Evolutionary conservation across 92 coral and sea anemone species (phyloP).

Genomic region (Phenganax marumi): DNA sequence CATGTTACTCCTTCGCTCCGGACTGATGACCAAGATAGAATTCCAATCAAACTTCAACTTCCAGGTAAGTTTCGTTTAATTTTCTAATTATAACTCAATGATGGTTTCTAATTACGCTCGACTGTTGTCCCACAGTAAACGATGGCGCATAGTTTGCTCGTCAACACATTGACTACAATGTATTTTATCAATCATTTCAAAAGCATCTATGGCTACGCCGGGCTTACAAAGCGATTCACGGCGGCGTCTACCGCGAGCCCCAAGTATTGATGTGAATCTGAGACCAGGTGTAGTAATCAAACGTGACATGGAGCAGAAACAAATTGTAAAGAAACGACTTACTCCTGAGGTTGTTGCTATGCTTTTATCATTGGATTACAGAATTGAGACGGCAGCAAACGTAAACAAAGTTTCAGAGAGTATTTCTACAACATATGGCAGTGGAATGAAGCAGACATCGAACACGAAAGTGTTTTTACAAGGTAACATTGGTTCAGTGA

Average conservation of each 20-base stretch:
- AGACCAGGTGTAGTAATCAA: neutral
- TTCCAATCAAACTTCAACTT: too few relatives aligned
- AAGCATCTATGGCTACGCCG: slow-evolving; percentile 9
- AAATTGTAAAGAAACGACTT: slow-evolving; percentile 33
- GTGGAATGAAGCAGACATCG: neutral
- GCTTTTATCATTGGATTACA: slow-evolving; percentile 24
- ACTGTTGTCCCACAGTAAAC: slow-evolving; percentile 29
- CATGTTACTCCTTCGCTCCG: too few relatives aligned
- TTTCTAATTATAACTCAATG: slow-evolving; percentile 28
- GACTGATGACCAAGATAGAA: too few relatives aligned
- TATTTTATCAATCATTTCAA: neutral
- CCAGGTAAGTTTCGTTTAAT: too few relatives aligned
- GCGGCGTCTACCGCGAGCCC: slow-evolving; percentile 39
- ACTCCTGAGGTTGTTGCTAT: slow-evolving; percentile 45
- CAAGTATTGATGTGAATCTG: slow-evolving; percentile 1
- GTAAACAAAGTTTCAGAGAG: neutral
- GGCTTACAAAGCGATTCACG: slow-evolving; percentile 11
- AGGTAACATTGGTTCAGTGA: slow-evolving; percentile 56
- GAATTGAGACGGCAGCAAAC: neutral
- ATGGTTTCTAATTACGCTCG: slow-evolving; percentile 43
- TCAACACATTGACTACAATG: slow-evolving; percentile 31
- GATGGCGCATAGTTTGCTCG: slow-evolving; percentile 35
- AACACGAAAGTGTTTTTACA: slow-evolving; percentile 21
- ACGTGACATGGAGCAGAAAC: slow-evolving; percentile 10
- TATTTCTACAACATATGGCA: neutral